phyloP scores from a whole-genome alignment of 2,888 invertebrate species.

The Trichopria drosophilae region DNA sequence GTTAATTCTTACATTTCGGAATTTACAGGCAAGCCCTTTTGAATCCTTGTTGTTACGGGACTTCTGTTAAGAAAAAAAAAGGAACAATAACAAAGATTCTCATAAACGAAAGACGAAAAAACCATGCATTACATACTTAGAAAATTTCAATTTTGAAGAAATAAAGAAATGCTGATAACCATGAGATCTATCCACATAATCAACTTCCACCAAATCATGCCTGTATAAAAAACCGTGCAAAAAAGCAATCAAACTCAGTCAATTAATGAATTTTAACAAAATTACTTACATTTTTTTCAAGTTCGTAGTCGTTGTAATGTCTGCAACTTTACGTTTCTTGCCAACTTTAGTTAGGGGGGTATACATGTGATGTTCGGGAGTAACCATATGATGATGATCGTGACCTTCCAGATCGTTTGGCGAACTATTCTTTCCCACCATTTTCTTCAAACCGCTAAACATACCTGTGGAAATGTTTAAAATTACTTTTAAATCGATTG shows the following conservation, averaged over 20 bases:
- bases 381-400: conserved; percentile 35
- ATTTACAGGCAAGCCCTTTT: conserved; percentile 43
- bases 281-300: conserved; percentile 69
- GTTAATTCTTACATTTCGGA: conserved; percentile 44
- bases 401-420: conserved; percentile 53
- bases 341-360: conserved; percentile 66
- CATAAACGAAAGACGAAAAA: conserved; percentile 13
- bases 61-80: conserved; percentile 37
- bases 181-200: neutral
- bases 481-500: neutral
- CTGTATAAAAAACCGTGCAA: conserved; percentile 4
- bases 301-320: conserved; percentile 64
- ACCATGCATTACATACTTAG: too few species aligned
- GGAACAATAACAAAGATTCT: conserved; percentile 21
- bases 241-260: conserved; percentile 8
- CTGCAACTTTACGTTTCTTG: conserved; percentile 68
- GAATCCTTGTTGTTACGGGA: conserved; percentile 42
- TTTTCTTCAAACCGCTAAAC: conserved; percentile 76
- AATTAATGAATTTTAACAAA: neutral
- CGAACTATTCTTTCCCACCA: conserved; percentile 68
- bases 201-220: conserved; percentile 2
- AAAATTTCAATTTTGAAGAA: too few species aligned
- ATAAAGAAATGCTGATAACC: conserved; percentile 4
- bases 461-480: conserved; percentile 64
- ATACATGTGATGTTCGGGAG: conserved; percentile 46